Percentiles rank a stretch among this genome's conserved stretches.
Evolutionary conservation across 2,888 invertebrate genomes (phyloP).

Genomic region (Liodrosophila aerea): DNA sequence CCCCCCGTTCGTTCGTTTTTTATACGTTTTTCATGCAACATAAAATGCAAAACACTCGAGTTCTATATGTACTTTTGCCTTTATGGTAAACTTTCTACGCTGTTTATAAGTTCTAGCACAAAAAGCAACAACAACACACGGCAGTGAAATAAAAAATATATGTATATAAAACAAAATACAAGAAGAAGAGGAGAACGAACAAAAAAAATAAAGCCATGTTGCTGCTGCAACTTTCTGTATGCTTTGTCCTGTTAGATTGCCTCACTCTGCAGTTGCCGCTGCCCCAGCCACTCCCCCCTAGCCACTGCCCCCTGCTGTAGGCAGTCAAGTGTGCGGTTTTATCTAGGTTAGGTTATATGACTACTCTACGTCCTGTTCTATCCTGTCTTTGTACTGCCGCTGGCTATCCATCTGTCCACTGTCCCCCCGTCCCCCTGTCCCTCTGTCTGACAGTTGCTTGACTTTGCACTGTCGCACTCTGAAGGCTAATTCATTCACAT

Average conservation of each 20-base stretch:
- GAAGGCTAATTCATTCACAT: constrained; percentile 66
- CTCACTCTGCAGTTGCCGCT: constrained; percentile 10
- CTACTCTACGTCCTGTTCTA: constrained; percentile 26
- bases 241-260: constrained; percentile 20
- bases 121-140: constrained; percentile 1
- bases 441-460: constrained; percentile 41
- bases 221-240: constrained; percentile 57
- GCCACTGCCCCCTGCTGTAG: constrained; percentile 32
- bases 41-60: constrained; percentile 72
- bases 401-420: constrained; percentile 9
- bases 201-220: constrained; percentile 41
- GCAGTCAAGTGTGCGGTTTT: constrained; percentile 71
- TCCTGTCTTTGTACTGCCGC: constrained; percentile 19
- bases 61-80: constrained; percentile 62
- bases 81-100: constrained; percentile 69
- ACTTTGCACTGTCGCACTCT: constrained; percentile 47
- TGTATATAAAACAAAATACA: constrained; percentile 6
- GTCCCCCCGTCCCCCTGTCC: constrained; percentile 6
- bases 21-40: constrained; percentile 55
- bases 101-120: constrained; percentile 66
- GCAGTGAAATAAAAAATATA: constrained; percentile 6
- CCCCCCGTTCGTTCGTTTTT: background rate
- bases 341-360: constrained; percentile 57
- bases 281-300: background rate
- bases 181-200: background rate